A percentile compares a stretch with the other conserved stretches of the same genome.
Conservation (phyloP, 1,140 invertebrate species). For the Eciton burchellii region DNA sequence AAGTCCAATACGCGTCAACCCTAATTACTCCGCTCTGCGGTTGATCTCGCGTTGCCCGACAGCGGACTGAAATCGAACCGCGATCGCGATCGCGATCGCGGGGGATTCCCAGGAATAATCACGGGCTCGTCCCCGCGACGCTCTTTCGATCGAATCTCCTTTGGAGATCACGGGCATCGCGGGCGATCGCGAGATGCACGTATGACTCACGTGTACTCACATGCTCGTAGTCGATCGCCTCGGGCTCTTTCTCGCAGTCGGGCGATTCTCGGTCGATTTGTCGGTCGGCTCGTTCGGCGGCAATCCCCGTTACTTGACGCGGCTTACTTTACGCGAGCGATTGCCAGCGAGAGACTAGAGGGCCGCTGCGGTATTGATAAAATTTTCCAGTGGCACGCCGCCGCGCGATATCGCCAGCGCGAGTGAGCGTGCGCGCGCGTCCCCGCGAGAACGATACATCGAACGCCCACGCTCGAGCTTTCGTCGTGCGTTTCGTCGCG, state of each 20-base stretch:
- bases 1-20: background rate
- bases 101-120: background rate
- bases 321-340: conserved; percentile 78
- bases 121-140: background rate
- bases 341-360: conserved; percentile 76
- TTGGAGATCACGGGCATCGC: background rate
- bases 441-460: conserved; percentile 64
- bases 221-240: conserved; percentile 68
- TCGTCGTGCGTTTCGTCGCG: background rate
- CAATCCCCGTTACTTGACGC: conserved; percentile 62
- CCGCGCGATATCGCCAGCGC: conserved; percentile 63
- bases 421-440: conserved; percentile 32
- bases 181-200: background rate
- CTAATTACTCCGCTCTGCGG: background rate
- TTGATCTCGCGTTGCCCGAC: background rate
- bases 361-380: conserved; percentile 83
- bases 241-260: conserved; percentile 53
- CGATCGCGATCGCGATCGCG: background rate
- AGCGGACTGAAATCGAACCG: too few relatives aligned
- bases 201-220: conserved; percentile 73
- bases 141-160: background rate
- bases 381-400: conserved; percentile 77
- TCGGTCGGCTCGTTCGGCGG: conserved; percentile 31
- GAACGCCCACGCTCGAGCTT: conserved; percentile 45
- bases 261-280: conserved; percentile 59